Conservation (phyloP, 2,888 invertebrate genomes). For the Ochlodes sylvanus region DNA sequence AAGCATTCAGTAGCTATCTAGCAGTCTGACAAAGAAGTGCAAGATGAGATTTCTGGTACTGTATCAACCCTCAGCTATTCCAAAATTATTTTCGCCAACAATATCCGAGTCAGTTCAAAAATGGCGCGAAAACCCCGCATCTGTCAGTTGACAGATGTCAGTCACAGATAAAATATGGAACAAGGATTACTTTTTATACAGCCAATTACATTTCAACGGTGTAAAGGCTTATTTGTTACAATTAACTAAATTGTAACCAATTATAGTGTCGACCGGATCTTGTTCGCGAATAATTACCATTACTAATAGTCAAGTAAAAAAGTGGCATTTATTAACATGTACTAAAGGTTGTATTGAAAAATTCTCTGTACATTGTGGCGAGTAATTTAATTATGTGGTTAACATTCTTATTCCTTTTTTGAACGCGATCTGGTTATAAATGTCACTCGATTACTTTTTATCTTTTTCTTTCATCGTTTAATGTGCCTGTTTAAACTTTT, state of each 20-base stretch:
- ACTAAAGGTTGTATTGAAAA: not conserved
- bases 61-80: constrained; percentile 43
- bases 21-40: constrained; percentile 81
- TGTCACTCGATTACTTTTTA: constrained; percentile 4
- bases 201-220: not conserved
- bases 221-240: constrained; percentile 14
- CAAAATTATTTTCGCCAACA: constrained; percentile 6
- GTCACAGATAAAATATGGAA: not conserved
- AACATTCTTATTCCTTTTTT: constrained; percentile 14
- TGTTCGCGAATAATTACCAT: constrained; percentile 26
- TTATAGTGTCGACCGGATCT: constrained; percentile 19
- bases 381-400: constrained; percentile 24
- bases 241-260: constrained; percentile 28
- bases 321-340: constrained; percentile 26
- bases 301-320: constrained; percentile 14
- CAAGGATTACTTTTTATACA: constrained; percentile 7
- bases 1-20: constrained; percentile 81
- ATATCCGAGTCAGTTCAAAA: constrained; percentile 19
- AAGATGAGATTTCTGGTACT: constrained; percentile 83
- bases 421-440: constrained; percentile 7
- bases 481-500: not conserved
- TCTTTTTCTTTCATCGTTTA: not conserved
- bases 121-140: constrained; percentile 21
- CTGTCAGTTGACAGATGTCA: constrained; percentile 25
- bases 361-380: not conserved